phyloP scores from a whole-genome alignment of 35 echinoderm and acorn worm species.

The Hemicentrotus pulcherrimus region DNA sequence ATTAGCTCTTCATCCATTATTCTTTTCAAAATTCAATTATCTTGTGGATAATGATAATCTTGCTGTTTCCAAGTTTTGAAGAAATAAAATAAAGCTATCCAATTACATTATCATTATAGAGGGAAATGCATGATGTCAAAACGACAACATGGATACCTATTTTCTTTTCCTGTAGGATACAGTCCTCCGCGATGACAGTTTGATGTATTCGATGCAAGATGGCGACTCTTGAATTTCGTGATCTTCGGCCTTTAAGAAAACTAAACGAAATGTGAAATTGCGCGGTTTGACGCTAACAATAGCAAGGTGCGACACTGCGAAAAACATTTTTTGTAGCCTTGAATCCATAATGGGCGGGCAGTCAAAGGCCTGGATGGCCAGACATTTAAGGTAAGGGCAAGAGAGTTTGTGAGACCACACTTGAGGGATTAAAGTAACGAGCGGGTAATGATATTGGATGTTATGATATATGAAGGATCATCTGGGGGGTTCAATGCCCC shows the following conservation, averaged over 20 bases:
- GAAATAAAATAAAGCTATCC: too few relatives aligned
- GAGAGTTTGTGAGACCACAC: too few relatives aligned
- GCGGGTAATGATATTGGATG: not conserved
- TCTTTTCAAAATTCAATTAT: not conserved
- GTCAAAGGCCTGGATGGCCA: not conserved
- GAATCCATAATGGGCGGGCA: not conserved
- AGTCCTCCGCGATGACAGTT: not conserved
- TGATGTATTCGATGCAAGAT: not conserved
- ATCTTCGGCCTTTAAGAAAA: not conserved
- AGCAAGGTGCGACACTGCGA: not conserved
- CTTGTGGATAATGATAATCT: too few relatives aligned
- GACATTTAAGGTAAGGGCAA: not conserved
- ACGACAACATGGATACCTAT: not conserved
- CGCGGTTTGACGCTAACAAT: slow-evolving; percentile 14
- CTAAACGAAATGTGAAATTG: slow-evolving; percentile 42
- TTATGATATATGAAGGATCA: not conserved
- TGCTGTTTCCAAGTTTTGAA: too few relatives aligned
- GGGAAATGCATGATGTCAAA: not conserved
- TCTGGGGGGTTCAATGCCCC: not conserved
- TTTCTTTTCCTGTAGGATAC: not conserved
- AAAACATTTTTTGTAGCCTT: not conserved
- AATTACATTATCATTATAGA: too few relatives aligned
- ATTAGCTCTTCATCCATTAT: not conserved
- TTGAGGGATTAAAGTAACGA: not conserved
- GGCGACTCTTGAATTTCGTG: not conserved